phyloP scores from a whole-genome alignment of 1,140 invertebrate species.

The Aphidius ervi region DNA sequence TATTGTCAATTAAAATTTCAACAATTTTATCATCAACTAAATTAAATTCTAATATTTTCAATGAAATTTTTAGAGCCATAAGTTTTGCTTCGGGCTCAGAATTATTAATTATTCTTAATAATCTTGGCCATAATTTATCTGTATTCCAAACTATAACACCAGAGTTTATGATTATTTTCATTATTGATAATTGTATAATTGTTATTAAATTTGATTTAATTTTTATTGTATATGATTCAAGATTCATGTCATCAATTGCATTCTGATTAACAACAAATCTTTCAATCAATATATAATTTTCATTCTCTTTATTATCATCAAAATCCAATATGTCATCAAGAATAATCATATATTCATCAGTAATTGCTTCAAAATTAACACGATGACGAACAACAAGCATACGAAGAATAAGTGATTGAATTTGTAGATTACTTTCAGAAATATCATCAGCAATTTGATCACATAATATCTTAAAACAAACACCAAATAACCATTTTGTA shows the following conservation, averaged over 20 bases:
- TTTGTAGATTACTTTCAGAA: slow-evolving; percentile 33
- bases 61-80: slow-evolving; percentile 30
- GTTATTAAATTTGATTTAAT: slow-evolving; percentile 29
- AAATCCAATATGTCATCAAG: slow-evolving; percentile 31
- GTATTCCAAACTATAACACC: slow-evolving; percentile 34
- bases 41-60: slow-evolving; percentile 32
- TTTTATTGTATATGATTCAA: slow-evolving; percentile 34
- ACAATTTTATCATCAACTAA: slow-evolving; percentile 29
- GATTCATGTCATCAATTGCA: slow-evolving; percentile 36
- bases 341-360: slow-evolving; percentile 37
- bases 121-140: slow-evolving; percentile 28
- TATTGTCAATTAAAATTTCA: slow-evolving; percentile 23
- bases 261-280: slow-evolving; percentile 33
- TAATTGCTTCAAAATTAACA: slow-evolving; percentile 34
- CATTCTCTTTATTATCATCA: not conserved
- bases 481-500: slow-evolving; percentile 46
- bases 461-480: slow-evolving; percentile 40
- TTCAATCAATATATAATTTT: slow-evolving; percentile 27
- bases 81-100: slow-evolving; percentile 36
- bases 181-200: slow-evolving; percentile 34
- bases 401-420: slow-evolving; percentile 43
- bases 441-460: slow-evolving; percentile 30
- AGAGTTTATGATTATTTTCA: slow-evolving; percentile 43
- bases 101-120: slow-evolving; percentile 30
- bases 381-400: slow-evolving; percentile 37